Evolutionary conservation across 2,888 invertebrate species (phyloP).

Genomic region (Cephus pulcher): DNA sequence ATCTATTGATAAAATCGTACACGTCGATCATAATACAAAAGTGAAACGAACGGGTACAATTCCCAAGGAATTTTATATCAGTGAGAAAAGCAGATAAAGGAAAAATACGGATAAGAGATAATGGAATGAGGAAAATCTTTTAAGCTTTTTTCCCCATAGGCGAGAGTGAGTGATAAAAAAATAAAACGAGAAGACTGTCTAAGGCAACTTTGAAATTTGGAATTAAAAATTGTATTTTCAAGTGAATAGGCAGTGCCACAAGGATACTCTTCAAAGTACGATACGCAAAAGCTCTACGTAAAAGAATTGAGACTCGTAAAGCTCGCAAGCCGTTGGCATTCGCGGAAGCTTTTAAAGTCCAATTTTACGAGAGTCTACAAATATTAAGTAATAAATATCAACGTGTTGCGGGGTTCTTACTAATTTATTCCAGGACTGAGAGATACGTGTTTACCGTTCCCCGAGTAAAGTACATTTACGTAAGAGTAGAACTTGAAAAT

Average conservation of each 20-base stretch:
- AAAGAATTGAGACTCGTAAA: background rate
- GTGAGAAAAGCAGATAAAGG: background rate
- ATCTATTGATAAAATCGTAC: background rate
- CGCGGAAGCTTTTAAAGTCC: background rate
- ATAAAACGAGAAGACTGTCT: background rate
- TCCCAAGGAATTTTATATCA: background rate
- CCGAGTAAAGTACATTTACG: background rate
- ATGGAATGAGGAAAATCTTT: background rate
- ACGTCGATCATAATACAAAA: background rate
- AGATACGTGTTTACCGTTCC: background rate
- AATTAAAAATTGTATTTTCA: background rate
- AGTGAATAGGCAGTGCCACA: background rate
- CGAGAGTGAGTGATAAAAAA: background rate
- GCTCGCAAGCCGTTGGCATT: background rate
- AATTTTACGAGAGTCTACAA: background rate
- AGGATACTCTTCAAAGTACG: too few relatives aligned
- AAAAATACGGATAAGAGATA: background rate
- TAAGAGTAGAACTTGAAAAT: background rate
- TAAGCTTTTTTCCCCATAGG: background rate
- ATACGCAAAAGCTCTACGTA: background rate
- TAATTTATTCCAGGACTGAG: background rate
- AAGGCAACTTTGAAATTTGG: background rate
- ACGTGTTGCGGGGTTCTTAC: background rate
- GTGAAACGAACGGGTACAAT: background rate
- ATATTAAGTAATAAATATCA: background rate